Base-by-base conservation (phyloP, 2,888 invertebrate species). In the Rotaria sp. region DNA sequence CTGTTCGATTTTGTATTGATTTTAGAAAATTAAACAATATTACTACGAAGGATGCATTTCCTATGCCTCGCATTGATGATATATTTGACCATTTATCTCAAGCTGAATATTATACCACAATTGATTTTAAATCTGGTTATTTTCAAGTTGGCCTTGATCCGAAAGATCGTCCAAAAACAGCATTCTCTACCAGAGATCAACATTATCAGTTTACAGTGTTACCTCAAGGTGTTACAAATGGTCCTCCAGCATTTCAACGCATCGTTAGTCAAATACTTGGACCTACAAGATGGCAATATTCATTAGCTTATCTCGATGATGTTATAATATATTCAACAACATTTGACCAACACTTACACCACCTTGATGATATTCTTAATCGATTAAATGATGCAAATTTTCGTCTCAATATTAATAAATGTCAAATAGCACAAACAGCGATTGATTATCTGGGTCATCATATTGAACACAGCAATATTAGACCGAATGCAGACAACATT, bases 71-170 rank as follows among this genome's bases (percentile, higher is more conserved):
- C 11, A 86, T 88, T 26, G 88, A 88, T 41, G 88, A 88, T 84
- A 86, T 87, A 21, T 87, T 88, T 30, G 87, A 88, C 85, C 86
- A n/a, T n/a, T n/a, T n/a, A n/a, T n/a, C n/a, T n/a, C n/a, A n/a
- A n/a, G n/a, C n/a, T n/a, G n/a, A n/a, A 35, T 85, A 84, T 41
- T 88, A 87, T 84, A 84, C 75, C 4, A 88, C 88, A 13, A 85
- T 88, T 67, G 87, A 88, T 67, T 86, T 88, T 41, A 87, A 86
- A 18, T 85, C 80, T 21, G 87, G 86, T 10, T 88, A 87, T 74
- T 87, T 86, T 57, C 87, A 87, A 50, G 85, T 87, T n/a, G 87
- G 85, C 3, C 84, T 88, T 84, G 84, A 86, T 35, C 85, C 85
- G 4, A 55, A 84, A n/a, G 87, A 88, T 84, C 84, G 55, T 26